phyloP scores from a whole-genome alignment of 2,888 invertebrate species.

The Ernsta delagoae region DNA sequence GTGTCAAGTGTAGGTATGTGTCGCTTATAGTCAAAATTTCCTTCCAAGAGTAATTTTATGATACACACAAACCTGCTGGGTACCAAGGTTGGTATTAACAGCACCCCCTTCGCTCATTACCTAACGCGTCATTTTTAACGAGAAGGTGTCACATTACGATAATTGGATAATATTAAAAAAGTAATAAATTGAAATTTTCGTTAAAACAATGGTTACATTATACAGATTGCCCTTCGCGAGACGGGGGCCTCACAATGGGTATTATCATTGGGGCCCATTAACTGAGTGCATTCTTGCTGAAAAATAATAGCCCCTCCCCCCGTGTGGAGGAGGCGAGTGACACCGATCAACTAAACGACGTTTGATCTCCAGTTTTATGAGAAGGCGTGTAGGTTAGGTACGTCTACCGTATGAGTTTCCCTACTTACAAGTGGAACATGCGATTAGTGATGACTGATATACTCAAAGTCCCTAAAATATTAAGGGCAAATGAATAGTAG shows the following conservation, averaged over 20 bases:
- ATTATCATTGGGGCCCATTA: slow-evolving; percentile 77
- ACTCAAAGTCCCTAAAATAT: too few species aligned
- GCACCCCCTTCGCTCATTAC: slow-evolving; percentile 8
- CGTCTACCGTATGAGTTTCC: too few species aligned
- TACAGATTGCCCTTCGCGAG: slow-evolving; percentile 72
- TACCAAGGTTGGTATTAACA: too few species aligned
- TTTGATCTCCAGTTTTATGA: slow-evolving; percentile 36
- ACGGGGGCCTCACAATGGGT: slow-evolving; percentile 57
- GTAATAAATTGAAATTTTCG: slow-evolving; percentile 56
- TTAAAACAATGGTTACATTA: slow-evolving; percentile 64
- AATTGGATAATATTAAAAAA: slow-evolving; percentile 60
- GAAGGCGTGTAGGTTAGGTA: not conserved
- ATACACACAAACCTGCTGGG: too few species aligned
- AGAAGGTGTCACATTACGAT: slow-evolving; percentile 45
- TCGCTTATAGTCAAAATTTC: too few species aligned
- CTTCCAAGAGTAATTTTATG: too few species aligned
- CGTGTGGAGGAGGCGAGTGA: slow-evolving; percentile 53
- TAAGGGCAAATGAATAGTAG: too few species aligned
- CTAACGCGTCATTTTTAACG: slow-evolving; percentile 16
- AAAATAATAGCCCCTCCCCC: slow-evolving; percentile 72
- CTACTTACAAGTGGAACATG: too few species aligned
- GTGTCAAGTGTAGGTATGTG: too few species aligned
- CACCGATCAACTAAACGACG: slow-evolving; percentile 34
- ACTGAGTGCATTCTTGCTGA: slow-evolving; percentile 76
- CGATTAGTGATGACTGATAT: too few species aligned